Conservation (phyloP, 2,113 vertebrate genomes). For the Myodes glareolus region DNA sequence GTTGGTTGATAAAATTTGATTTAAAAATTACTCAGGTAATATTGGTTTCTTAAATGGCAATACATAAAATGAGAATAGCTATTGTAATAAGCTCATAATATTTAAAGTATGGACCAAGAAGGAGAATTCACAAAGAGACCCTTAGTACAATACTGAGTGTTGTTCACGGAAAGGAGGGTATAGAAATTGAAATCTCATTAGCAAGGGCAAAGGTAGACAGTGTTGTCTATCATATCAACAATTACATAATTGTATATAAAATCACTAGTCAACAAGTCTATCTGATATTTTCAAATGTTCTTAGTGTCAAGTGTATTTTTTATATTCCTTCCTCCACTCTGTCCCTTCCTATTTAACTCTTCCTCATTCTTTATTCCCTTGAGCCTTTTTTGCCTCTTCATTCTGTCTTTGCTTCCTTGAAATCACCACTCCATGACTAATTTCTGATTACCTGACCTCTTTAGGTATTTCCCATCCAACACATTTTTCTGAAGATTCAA, state of each 20-base stretch:
- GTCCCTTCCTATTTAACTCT: not conserved
- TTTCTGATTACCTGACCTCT: not conserved
- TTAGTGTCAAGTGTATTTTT: not conserved
- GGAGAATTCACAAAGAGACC: not conserved
- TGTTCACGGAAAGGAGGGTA: not conserved
- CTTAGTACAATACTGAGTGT: not conserved
- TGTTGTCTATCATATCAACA: not conserved
- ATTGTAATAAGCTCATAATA: not conserved
- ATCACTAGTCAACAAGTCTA: not conserved
- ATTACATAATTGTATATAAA: not conserved
- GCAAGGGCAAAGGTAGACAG: rapidly evolving
- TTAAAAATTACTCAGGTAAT: not conserved
- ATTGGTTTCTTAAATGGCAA: not conserved
- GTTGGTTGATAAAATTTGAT: not conserved
- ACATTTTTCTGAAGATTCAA: not conserved
- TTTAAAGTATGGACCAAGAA: not conserved
- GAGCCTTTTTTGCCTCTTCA: not conserved
- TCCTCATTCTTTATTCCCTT: not conserved
- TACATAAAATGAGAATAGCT: not conserved
- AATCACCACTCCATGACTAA: not conserved
- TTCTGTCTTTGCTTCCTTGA: not conserved
- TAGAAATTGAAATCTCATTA: not conserved
- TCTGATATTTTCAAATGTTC: not conserved
- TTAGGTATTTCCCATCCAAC: not conserved
- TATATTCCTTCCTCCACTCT: not conserved